Evolutionary conservation across 2,888 invertebrate genomes (phyloP), one percentile per base, ranked within the genome.

Genomic region (Lymantria monacha): DNA sequence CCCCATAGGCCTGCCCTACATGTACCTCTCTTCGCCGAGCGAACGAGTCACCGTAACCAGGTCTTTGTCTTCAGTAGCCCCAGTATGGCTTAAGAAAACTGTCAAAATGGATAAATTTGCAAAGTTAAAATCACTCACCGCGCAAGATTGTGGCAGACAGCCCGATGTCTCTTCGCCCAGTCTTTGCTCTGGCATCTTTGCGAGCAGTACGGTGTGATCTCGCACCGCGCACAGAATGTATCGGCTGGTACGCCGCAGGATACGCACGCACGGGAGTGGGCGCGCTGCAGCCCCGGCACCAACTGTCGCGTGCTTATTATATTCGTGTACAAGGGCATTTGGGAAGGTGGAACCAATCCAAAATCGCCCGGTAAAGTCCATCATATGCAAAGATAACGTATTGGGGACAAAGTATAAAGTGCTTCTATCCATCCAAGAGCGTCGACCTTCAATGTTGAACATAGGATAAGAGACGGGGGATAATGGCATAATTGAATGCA

Each of bases 151-250:
- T 86, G 87, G 56, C 87, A 88, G 1, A 85, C 81, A 9, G 68
- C 51, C 36, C 55, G 62, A 42, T 88, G 89, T 7, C 88, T 54
- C 3, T 57, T 66, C 0, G 13, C 7, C 88, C 88, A 88, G 68
- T 89, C 88, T 0, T 60, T 57, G 0, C 72, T 58, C 76, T 89
- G 89, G 64, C 89, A 89, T 0, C 30, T 42, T 45, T 48, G 22
- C 37, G 76, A 69, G 72, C 89, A 89, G 79, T 88, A 89, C 0
- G 87, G 87, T 41, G 86, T 80, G 46, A 87, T 65, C 14, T 74
- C 78, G 63, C 89, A 90, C 0, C 79, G 69, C 0, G 76, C 66
- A 69, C 89, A 90, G 77, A 55, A 83, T 41, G 66, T 11, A 46
- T 79, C 79, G 0, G 86, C 81, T 0, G 46, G 42, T 3, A 46